These are phyloP conservation scores for Lepidocyrtoides sp. DNA, from an alignment of 2,888 invertebrate species.

Conservation along the genomic window DNA sequence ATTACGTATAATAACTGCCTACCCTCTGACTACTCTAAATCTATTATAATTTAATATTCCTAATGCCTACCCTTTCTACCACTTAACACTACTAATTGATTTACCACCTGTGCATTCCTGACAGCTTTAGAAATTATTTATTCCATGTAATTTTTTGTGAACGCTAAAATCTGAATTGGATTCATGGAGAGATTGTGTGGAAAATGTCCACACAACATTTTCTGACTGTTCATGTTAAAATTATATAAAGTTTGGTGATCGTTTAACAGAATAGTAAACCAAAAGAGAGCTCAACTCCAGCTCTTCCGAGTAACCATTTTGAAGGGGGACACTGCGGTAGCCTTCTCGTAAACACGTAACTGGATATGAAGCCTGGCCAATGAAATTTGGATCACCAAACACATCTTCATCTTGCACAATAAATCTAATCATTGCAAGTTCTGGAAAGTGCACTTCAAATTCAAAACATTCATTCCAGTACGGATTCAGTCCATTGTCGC, in stretches of 20 bases:
- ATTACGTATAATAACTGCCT: too few species aligned
- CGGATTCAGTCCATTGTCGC: slow-evolving; percentile 98
- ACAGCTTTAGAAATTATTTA: too few species aligned
- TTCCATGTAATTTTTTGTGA: too few species aligned
- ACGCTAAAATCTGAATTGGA: too few species aligned
- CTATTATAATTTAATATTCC: too few species aligned
- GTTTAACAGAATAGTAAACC: slow-evolving; percentile 91
- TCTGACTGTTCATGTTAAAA: neutral
- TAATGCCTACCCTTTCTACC: too few species aligned
- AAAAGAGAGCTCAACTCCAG: slow-evolving; percentile 96
- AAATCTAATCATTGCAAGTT: slow-evolving; percentile 94
- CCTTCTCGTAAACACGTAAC: slow-evolving; percentile 93
- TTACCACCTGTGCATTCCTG: too few species aligned
- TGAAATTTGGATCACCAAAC: slow-evolving; percentile 98
- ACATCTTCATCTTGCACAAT: slow-evolving; percentile 98
- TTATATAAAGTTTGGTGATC: slow-evolving; percentile 86
- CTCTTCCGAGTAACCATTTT: slow-evolving; percentile 97
- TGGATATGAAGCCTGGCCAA: slow-evolving; percentile 98
- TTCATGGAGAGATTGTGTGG: too few species aligned
- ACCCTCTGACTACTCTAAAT: too few species aligned
- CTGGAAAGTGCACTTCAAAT: slow-evolving; percentile 93
- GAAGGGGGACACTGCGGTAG: slow-evolving; percentile 96
- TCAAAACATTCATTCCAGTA: slow-evolving; percentile 96
- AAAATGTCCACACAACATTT: too few species aligned
- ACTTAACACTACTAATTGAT: too few species aligned